A percentile compares a stretch with the other conserved stretches of the same genome.
phyloP scores from a whole-genome alignment of 2,797 vertebrate species.

The Selene dorsalis region DNA sequence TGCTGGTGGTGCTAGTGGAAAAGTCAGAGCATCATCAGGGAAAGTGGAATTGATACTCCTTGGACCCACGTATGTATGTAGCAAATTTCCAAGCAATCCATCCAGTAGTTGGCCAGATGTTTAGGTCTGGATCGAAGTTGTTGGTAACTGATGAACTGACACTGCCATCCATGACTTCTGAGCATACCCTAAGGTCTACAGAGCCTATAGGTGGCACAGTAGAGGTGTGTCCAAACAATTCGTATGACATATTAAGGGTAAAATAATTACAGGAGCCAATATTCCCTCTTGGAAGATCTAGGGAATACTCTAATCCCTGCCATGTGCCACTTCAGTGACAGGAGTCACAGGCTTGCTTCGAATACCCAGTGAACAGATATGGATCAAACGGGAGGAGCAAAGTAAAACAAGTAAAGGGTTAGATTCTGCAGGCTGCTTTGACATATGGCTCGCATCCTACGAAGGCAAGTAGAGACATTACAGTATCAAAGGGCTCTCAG shows the following conservation, averaged over 20 bases:
- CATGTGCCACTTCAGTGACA: neutral
- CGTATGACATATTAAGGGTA: neutral
- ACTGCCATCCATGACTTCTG: neutral
- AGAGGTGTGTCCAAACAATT: neutral
- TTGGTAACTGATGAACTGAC: neutral
- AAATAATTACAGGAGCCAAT: conserved; percentile 14
- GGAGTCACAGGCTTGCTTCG: neutral
- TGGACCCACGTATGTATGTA: neutral
- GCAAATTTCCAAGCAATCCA: neutral
- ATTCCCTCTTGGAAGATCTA: neutral
- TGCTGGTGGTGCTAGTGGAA: neutral
- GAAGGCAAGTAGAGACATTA: conserved; percentile 30
- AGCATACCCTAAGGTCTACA: neutral
- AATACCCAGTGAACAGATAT: neutral
- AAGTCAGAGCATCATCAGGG: neutral
- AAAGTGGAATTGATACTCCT: neutral
- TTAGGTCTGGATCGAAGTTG: neutral
- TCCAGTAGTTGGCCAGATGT: neutral
- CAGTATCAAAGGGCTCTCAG: conserved; percentile 49
- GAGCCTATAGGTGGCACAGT: neutral
- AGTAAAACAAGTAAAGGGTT: conserved; percentile 8
- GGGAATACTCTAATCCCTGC: neutral
- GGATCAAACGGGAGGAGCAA: conserved; percentile 9
- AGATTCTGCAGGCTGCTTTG: conserved; percentile 30
- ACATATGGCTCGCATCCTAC: conserved; percentile 29